phyloP scores from a whole-genome alignment of 1,140 invertebrate species.

The Procambarus virginalis region DNA sequence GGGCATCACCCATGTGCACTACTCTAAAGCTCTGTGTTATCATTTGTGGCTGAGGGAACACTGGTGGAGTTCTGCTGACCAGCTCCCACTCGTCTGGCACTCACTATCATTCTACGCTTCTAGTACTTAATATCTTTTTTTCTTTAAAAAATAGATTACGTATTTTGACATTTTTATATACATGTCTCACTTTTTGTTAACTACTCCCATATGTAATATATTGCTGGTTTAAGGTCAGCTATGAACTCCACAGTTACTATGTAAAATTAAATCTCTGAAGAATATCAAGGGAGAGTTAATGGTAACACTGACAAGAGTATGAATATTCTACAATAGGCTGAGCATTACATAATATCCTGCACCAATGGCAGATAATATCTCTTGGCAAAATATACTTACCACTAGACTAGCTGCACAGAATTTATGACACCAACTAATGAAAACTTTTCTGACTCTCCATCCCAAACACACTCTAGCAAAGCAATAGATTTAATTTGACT shows the following conservation, averaged over 20 bases:
- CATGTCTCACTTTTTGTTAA: background rate
- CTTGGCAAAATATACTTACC: constrained; percentile 4
- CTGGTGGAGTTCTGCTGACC: background rate
- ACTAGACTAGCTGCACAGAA: constrained; percentile 32
- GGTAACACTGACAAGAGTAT: constrained; percentile 17
- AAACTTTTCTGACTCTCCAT: background rate
- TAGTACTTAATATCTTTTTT: background rate
- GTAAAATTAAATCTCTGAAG: background rate
- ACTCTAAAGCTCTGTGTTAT: constrained; percentile 9
- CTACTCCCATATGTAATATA: background rate
- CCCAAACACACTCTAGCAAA: background rate
- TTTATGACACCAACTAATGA: constrained; percentile 30
- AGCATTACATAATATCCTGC: constrained; percentile 29
- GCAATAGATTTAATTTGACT: background rate
- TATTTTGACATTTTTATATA: background rate
- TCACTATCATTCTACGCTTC: background rate
- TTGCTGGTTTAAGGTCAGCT: background rate
- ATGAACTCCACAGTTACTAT: background rate
- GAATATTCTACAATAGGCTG: constrained; percentile 7
- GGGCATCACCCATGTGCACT: background rate
- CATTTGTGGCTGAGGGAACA: constrained; percentile 6
- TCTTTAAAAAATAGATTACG: background rate
- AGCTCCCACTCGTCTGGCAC: background rate
- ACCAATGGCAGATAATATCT: constrained; percentile 5
- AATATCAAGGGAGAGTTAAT: constrained; percentile 6